Conservation (phyloP, 2,113 vertebrate species). For the Acanthisitta chloris region DNA sequence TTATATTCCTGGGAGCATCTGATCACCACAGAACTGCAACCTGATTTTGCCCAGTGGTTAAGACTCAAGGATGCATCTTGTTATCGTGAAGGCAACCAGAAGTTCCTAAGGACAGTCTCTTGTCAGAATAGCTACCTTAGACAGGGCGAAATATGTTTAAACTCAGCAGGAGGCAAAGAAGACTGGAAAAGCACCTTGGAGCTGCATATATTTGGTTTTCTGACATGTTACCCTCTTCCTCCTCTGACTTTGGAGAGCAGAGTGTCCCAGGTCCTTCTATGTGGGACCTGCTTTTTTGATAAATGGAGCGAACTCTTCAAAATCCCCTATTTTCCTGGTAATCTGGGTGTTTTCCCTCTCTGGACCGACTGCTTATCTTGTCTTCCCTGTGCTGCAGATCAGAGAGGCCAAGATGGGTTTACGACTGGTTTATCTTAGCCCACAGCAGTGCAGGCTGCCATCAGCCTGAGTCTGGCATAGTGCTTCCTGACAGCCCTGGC, state of each 20-base stretch:
- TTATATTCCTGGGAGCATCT: neutral
- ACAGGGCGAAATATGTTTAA: neutral
- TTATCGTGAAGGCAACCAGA: neutral
- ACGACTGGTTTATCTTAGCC: neutral
- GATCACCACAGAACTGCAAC: neutral
- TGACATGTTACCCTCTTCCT: neutral
- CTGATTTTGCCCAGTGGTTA: neutral
- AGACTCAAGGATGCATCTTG: neutral
- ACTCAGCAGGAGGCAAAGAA: neutral
- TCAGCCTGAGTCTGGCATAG: neutral
- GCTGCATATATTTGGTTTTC: neutral
- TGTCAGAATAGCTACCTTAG: neutral
- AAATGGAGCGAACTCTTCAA: neutral
- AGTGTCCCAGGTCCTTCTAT: neutral
- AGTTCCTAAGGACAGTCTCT: neutral
- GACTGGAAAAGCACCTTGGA: neutral
- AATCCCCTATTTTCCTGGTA: neutral
- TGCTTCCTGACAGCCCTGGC: rapidly evolving
- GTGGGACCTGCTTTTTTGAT: neutral
- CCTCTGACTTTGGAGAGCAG: neutral
- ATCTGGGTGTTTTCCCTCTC: neutral
- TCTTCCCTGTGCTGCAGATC: neutral
- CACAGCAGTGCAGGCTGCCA: neutral
- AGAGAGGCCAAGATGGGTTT: neutral
- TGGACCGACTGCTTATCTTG: neutral